Percentiles rank a stretch among this genome's conserved stretches.
Conservation (phyloP, 1,140 invertebrate genomes). For the Zaprionus vittiger region DNA sequence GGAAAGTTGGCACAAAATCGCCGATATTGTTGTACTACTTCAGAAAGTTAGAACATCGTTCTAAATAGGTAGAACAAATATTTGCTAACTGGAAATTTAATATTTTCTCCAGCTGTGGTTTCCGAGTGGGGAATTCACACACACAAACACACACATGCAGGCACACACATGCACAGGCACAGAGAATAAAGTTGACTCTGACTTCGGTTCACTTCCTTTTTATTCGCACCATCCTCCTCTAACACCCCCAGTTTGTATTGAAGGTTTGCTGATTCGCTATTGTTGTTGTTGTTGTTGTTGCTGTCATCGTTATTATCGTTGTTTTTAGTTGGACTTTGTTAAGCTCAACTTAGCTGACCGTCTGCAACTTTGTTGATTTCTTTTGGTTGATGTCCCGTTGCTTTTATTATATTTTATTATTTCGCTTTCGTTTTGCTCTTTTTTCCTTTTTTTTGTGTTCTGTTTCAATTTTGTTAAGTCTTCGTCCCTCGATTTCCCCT, state of each 20-base stretch:
- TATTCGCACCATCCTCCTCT: background rate
- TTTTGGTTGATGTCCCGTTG: constrained; percentile 43
- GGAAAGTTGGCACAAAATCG: background rate
- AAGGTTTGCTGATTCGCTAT: constrained; percentile 49
- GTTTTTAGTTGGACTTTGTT: constrained; percentile 30
- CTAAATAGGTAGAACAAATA: constrained; percentile 9
- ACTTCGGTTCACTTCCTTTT: background rate
- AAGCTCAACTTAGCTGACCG: constrained; percentile 51
- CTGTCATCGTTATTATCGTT: constrained; percentile 23
- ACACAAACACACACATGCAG: background rate
- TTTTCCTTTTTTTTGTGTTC: constrained; percentile 44
- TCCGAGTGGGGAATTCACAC: background rate
- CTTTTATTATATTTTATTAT: constrained; percentile 33
- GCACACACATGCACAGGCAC: background rate
- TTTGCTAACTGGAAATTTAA: constrained; percentile 16
- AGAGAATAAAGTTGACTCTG: constrained; percentile 5
- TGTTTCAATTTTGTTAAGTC: constrained; percentile 64
- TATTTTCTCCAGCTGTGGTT: constrained; percentile 4
- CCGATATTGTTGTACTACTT: constrained; percentile 1
- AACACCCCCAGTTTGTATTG: constrained; percentile 47
- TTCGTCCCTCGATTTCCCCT: constrained; percentile 19
- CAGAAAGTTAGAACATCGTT: constrained; percentile 6
- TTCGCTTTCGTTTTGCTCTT: background rate
- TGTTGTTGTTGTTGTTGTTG: constrained; percentile 41
- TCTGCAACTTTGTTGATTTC: constrained; percentile 73